Base-by-base conservation (phyloP, 2,113 vertebrate genomes). In the Protomyctophum bolini region DNA sequence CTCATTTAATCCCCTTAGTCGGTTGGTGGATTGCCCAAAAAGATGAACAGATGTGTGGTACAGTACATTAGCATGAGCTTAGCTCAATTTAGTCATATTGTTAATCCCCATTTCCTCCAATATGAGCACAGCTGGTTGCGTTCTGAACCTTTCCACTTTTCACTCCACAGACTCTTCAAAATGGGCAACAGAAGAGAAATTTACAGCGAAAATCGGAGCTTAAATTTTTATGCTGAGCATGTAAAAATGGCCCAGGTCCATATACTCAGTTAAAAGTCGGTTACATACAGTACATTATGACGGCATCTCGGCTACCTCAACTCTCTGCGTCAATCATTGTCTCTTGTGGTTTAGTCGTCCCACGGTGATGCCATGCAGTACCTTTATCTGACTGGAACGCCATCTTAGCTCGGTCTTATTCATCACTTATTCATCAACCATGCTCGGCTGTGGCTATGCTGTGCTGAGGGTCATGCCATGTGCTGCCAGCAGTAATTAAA, bases 401-500 rank as follows among this genome's bases (percentile, higher is more conserved):
- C 49, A 61, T n/a, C 45, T 68, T 57, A 68, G 49, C 70, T n/a
- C 46, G 55, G 63, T 15, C 33, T 33, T 33, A 33, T 33, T 33
- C 33, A 58, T 82, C 66, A 68, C 66, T 75, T 73, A 71, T 72
- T 87, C 56, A 70, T 79, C 68, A 28, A 45, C 51, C 48, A 61
- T 51, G 48, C 15, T 68, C 66, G 58, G 73, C 59, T 49, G 68
- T 63, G 55, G 41, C 59, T 68, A n/a, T n/a, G n/a, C n/a, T n/a
- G 14, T 8, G 0, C 63, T 65, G 62, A 73, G 64, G 72, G 70
- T 71, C 62, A 46, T 67, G 65, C n/a, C n/a, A n/a, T n/a, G n/a
- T 64, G 55, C 62, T 72, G 54, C 14, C 68, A 75, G 63, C 57
- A 61, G 65, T 82, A 74, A 80, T 83, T 80, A 68, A 66, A 52